Conservation (phyloP, 2,888 invertebrate genomes). For the Phymatocera aterrima region DNA sequence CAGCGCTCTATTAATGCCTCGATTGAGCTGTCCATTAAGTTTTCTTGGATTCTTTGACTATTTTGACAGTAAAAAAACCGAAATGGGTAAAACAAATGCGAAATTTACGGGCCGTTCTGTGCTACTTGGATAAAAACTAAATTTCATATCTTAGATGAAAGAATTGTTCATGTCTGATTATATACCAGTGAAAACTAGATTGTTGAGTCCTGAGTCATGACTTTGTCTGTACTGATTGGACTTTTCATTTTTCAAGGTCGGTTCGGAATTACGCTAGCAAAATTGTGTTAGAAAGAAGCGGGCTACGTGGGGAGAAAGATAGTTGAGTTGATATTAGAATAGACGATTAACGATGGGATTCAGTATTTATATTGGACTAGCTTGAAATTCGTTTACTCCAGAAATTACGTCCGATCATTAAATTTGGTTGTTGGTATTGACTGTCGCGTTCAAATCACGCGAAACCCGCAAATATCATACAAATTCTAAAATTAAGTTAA, state of each 20-base stretch:
- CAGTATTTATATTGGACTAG: neutral
- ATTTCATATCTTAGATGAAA: neutral
- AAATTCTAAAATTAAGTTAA: neutral
- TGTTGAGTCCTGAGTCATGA: neutral
- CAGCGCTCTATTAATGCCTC: neutral
- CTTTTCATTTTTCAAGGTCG: slow-evolving; percentile 27
- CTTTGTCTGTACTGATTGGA: neutral
- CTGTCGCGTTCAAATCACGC: neutral
- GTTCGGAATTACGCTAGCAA: neutral
- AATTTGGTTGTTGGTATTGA: neutral
- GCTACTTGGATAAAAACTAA: neutral
- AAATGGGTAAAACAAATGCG: too few relatives aligned
- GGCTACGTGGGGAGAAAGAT: neutral
- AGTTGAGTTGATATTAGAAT: neutral
- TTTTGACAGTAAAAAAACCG: too few relatives aligned
- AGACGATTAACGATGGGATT: neutral
- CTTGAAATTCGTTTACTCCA: neutral
- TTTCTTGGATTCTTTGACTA: neutral
- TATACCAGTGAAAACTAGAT: neutral
- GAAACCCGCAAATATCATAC: neutral
- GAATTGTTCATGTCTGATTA: neutral
- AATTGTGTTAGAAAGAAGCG: neutral
- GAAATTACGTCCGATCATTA: neutral
- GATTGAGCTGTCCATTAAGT: neutral
- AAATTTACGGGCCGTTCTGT: too few relatives aligned